Evolutionary conservation across 2,797 vertebrate species (phyloP), one percentile per base, ranked within the genome.

Genomic region (Varecia variegata): DNA sequence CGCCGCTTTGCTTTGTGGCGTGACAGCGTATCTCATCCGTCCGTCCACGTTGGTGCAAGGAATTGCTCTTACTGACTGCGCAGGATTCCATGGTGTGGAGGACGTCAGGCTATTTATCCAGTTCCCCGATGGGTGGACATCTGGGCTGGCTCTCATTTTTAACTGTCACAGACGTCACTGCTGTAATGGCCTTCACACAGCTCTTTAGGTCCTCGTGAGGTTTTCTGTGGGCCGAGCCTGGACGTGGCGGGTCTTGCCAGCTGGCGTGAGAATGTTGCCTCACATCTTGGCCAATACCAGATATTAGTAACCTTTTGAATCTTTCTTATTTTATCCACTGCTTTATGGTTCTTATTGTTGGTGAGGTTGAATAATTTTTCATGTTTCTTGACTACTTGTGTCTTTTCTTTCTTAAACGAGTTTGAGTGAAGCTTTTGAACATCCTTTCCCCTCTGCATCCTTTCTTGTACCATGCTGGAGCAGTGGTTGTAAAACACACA

Each of bases 91-190:
- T 12, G 0, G 0, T 4, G 32, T 2, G 77, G 79, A 6, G 25
- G 32, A n/a, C 3, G 3, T 65, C 62, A n/a, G 62, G 30, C n/a
- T n/a, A 43, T 40, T 52, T 13, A 5, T 45, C 56, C 7, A 0
- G 10, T 18, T n/a, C 70, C 58, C 32, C 0, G 0, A 0, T 2
- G 8, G 20, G 7, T 10, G 7, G n/a, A 32, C 20, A 0, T 65
- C 32, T 35, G 84, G 60, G 38, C 74, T 67, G 50, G 38, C 6
- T 11, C 25, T 76, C 54, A 20, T 15, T 45, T 20, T 50, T 38
- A n/a, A 12, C 18, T 1, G 5, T 45, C 35, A 18, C 10, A 20
- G 50, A 14, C 7, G 9, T 35, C 0, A 1, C 54, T 21, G 1
- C 56, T 23, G 1, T 0, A 9, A 1, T 45, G 47, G 1, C 70